These are phyloP conservation scores for Himantopus leucocephalus DNA, from an alignment of 2,113 vertebrate genomes.

Conservation along the genomic window DNA sequence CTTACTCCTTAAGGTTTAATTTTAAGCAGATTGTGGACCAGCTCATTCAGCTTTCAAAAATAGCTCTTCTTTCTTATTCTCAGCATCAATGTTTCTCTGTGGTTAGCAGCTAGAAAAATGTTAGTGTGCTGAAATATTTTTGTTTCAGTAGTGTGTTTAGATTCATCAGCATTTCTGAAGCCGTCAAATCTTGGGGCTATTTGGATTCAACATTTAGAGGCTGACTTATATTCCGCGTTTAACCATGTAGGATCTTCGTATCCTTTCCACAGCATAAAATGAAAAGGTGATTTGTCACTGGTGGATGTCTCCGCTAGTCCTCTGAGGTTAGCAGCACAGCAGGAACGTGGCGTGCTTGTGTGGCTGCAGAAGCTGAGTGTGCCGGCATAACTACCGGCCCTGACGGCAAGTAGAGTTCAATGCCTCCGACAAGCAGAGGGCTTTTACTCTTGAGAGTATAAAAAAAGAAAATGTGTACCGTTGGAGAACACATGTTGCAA, in stretches of 20 bases:
- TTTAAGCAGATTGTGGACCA: not conserved
- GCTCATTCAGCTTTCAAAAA: not conserved
- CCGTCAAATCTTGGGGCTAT: not conserved
- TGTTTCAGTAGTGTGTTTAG: not conserved
- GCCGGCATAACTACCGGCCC: not conserved
- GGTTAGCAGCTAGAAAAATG: not conserved
- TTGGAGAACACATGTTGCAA: not conserved
- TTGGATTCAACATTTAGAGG: not conserved
- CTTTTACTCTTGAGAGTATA: not conserved
- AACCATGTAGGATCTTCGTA: not conserved
- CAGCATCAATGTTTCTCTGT: not conserved
- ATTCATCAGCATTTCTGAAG: not conserved
- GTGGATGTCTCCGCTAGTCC: not conserved
- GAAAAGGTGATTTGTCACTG: not conserved
- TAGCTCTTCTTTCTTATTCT: not conserved
- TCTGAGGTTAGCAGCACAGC: not conserved
- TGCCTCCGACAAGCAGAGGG: not conserved
- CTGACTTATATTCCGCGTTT: not conserved
- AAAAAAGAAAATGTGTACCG: not conserved
- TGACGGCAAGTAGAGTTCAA: not conserved
- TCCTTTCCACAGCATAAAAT: not conserved
- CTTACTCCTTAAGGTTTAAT: not conserved
- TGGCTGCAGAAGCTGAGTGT: not conserved
- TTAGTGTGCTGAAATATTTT: not conserved
- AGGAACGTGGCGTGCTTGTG: accelerated